These are phyloP conservation scores for Argopecten irradians DNA, from an alignment of 1,140 invertebrate genomes.

Conservation along the genomic window DNA sequence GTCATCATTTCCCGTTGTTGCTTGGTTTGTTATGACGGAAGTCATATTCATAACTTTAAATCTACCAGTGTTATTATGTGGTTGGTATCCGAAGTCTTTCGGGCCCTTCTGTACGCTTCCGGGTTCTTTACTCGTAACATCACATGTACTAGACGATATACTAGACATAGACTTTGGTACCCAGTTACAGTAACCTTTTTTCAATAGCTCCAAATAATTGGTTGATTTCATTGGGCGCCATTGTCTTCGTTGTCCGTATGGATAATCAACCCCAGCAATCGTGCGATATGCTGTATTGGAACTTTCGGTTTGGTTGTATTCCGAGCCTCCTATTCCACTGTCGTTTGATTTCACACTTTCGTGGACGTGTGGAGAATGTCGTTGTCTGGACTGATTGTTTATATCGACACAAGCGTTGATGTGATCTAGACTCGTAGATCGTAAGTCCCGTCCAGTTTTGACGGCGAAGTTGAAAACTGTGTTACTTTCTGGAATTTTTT, in stretches of 20 bases:
- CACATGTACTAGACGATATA: not conserved
- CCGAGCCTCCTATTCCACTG: not conserved
- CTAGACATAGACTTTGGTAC: not conserved
- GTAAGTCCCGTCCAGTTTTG: not conserved
- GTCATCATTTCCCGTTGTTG: not conserved
- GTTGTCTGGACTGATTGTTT: not conserved
- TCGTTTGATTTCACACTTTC: not conserved
- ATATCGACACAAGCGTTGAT: not conserved
- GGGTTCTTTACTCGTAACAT: not conserved
- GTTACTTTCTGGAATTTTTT: not conserved
- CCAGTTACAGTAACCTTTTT: conserved; percentile 1
- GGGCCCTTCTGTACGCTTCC: not conserved
- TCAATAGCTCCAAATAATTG: not conserved
- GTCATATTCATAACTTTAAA: not conserved
- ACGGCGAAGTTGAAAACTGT: not conserved
- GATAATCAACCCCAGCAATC: not conserved
- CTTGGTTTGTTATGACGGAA: not conserved
- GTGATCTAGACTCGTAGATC: not conserved
- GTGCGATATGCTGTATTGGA: not conserved
- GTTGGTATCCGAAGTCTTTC: not conserved
- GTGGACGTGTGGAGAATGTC: not conserved
- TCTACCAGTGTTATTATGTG: not conserved
- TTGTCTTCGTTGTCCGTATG: not conserved
- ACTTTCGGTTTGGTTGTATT: not conserved
- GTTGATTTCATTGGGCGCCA: not conserved